A percentile compares a stretch with the other conserved stretches of the same genome.
phyloP scores from a whole-genome alignment of 2,888 invertebrate genomes.

The Drosophila parthenogenetica region DNA sequence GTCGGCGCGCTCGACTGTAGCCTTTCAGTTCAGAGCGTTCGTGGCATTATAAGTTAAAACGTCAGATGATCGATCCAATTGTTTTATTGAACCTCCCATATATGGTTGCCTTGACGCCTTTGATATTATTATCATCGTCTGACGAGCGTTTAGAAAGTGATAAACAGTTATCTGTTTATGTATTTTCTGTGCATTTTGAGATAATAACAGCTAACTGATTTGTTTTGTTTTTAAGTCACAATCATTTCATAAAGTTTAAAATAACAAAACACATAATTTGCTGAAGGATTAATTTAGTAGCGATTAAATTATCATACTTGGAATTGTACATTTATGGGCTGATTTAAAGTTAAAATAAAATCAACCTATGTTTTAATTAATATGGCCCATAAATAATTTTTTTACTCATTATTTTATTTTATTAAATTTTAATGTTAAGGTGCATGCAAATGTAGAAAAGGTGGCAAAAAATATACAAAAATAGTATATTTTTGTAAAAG shows the following conservation, averaged over 20 bases:
- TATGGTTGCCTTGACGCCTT: constrained; percentile 1
- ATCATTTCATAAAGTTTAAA: constrained; percentile 7
- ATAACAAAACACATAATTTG: constrained; percentile 13
- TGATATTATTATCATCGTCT: constrained; percentile 10
- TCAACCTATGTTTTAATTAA: no score
- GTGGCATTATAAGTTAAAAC: constrained; percentile 4
- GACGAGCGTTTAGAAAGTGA: constrained; percentile 29
- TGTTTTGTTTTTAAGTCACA: background rate
- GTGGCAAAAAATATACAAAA: no score
- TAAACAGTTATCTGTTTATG: constrained; percentile 29
- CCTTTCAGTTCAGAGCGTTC: no score
- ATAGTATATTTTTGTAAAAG: no score
- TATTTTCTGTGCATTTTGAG: background rate
- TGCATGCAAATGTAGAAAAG: no score
- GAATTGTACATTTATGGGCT: no score
- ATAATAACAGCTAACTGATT: constrained; percentile 18
- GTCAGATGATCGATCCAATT: constrained; percentile 13
- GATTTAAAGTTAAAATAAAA: no score
- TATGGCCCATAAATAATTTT: no score
- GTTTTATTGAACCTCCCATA: constrained; percentile 12
- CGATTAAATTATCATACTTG: no score
- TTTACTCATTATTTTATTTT: no score
- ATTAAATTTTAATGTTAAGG: no score
- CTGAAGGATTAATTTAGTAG: background rate
- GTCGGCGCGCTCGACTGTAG: no score